Conservation (phyloP, 2,888 invertebrate genomes). For the Xylota segnis region DNA sequence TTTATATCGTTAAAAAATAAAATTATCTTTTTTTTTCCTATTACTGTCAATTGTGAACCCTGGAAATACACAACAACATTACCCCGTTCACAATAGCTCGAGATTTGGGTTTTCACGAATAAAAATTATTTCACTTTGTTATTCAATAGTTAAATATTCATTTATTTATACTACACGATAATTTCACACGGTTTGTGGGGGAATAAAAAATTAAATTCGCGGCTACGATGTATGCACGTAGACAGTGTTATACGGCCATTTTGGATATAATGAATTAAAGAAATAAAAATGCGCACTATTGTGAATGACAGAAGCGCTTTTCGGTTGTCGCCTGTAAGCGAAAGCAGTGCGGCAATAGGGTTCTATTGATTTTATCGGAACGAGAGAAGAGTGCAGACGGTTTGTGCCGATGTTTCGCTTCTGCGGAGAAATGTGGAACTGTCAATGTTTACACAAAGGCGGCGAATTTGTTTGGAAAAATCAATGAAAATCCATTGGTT, state of each 20-base stretch:
- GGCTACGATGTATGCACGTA: constrained; percentile 45
- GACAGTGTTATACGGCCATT: constrained; percentile 72
- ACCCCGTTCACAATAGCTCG: constrained; percentile 73
- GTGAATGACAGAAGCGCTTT: constrained; percentile 70
- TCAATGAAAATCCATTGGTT: neutral
- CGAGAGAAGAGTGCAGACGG: constrained; percentile 10
- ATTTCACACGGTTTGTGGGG: constrained; percentile 24
- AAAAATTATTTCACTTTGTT: constrained; percentile 61
- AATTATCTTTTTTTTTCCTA: constrained; percentile 40
- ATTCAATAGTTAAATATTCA: constrained; percentile 2
- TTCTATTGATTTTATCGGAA: constrained; percentile 49
- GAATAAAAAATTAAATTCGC: constrained; percentile 37
- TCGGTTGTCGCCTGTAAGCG: neutral
- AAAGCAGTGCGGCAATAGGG: constrained; percentile 16
- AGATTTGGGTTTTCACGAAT: constrained; percentile 50
- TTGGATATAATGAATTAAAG: constrained; percentile 72
- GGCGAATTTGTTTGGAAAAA: constrained; percentile 15
- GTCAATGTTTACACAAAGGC: constrained; percentile 46
- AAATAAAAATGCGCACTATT: constrained; percentile 74
- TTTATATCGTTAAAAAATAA: constrained; percentile 41
- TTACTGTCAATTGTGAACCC: constrained; percentile 76
- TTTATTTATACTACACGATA: neutral
- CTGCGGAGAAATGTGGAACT: neutral
- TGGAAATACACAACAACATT: constrained; percentile 74
- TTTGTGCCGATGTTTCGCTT: neutral